These are phyloP conservation scores for Diploscapter pachys DNA, from an alignment of 1,140 invertebrate genomes.

Conservation along the genomic window DNA sequence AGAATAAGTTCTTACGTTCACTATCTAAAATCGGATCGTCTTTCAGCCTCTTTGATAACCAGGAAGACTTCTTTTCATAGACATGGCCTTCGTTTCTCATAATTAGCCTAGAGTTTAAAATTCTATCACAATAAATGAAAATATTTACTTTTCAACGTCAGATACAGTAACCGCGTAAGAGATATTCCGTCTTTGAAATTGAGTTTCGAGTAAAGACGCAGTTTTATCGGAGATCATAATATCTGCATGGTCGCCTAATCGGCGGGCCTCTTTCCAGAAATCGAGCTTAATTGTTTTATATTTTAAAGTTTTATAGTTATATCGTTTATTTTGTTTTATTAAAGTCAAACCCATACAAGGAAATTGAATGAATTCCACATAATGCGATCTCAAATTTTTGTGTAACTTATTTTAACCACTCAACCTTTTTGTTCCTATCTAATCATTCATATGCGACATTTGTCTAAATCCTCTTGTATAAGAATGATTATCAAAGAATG, in stretches of 20 bases:
- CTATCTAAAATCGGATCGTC: conserved; percentile 35
- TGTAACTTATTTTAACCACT: background rate
- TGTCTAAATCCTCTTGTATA: too few relatives aligned
- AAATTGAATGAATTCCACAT: background rate
- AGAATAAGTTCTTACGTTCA: conserved; percentile 14
- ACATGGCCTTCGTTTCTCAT: conserved; percentile 36
- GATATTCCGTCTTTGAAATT: conserved; percentile 37
- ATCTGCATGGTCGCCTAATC: conserved; percentile 46
- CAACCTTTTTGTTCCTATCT: too few relatives aligned
- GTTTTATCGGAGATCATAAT: conserved; percentile 44
- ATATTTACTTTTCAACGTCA: conserved; percentile 48
- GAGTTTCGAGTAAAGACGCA: conserved; percentile 2
- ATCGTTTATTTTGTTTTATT: background rate
- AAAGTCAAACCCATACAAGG: background rate
- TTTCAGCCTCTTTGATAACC: conserved; percentile 17
- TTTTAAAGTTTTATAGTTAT: background rate
- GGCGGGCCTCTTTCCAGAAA: conserved; percentile 49
- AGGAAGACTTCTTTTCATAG: conserved; percentile 1
- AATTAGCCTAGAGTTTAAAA: conserved; percentile 22
- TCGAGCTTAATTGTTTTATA: conserved; percentile 38
- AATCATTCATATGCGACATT: too few relatives aligned
- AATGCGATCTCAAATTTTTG: background rate
- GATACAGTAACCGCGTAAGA: conserved; percentile 47
- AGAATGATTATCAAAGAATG: too few relatives aligned
- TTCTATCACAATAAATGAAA: too few relatives aligned